These are phyloP conservation scores for Helicoverpa armigera DNA, from an alignment of 1,140 invertebrate species.

Conservation along the genomic window DNA sequence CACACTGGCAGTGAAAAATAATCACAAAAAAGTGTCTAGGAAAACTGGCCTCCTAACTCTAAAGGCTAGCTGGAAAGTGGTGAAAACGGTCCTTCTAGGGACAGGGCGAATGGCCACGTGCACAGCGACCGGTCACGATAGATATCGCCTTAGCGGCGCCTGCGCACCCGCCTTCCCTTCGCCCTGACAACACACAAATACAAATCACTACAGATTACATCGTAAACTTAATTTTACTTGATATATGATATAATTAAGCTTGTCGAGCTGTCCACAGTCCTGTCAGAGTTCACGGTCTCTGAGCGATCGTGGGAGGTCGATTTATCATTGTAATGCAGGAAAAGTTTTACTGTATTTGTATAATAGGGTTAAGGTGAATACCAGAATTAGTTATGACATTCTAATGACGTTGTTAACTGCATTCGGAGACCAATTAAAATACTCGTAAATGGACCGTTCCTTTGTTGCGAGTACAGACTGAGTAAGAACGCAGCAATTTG, in stretches of 20 bases:
- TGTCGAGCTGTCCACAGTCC: neutral
- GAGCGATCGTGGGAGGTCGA: conserved; percentile 26
- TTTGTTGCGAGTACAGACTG: neutral
- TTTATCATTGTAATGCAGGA: conserved; percentile 30
- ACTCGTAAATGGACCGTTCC: neutral
- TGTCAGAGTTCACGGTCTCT: conserved; percentile 20
- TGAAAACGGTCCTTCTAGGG: conserved; percentile 30
- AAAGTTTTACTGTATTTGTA: conserved; percentile 5
- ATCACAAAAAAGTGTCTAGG: neutral
- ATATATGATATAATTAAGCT: conserved; percentile 34
- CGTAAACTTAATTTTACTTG: conserved; percentile 26
- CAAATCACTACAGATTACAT: conserved; percentile 35
- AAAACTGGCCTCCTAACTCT: neutral
- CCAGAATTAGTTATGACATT: conserved; percentile 10
- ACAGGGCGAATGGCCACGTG: neutral
- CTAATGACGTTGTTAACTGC: neutral
- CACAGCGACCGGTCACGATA: conserved; percentile 24
- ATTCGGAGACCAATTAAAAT: neutral
- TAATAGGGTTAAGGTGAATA: conserved; percentile 14
- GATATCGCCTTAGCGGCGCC: conserved; percentile 19
- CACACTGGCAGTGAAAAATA: neutral
- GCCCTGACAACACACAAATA: neutral
- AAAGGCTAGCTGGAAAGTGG: neutral
- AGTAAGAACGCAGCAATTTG: neutral
- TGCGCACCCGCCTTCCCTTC: conserved; percentile 5